Evolutionary conservation across 2,113 vertebrate species (phyloP).

Genomic region (Turnix velox): DNA sequence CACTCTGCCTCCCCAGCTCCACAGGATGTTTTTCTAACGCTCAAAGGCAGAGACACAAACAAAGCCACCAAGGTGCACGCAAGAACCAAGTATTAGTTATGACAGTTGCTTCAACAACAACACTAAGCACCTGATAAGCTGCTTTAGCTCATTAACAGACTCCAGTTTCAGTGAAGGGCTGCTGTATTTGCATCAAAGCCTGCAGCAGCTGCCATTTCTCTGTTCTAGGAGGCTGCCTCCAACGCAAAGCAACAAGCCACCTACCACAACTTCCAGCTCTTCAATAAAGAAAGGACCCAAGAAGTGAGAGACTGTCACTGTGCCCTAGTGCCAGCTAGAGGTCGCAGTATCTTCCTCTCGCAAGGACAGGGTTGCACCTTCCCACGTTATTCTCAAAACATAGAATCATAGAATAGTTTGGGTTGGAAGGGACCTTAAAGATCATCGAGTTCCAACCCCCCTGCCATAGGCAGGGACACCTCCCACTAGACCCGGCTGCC

Average conservation of each 20-base stretch:
- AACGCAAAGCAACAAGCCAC: not conserved
- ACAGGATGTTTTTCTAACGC: not conserved
- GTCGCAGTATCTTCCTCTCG: not conserved
- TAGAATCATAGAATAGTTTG: too few species aligned
- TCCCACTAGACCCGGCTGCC: too few species aligned
- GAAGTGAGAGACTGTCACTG: not conserved
- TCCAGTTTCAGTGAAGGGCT: not conserved
- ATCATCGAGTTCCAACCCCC: too few species aligned
- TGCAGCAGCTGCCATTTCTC: rapidly evolving
- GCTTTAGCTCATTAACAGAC: not conserved
- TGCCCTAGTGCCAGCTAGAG: not conserved
- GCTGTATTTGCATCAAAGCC: not conserved
- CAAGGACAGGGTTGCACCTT: not conserved
- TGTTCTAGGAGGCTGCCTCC: not conserved
- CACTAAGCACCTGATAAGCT: not conserved
- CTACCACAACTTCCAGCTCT: not conserved
- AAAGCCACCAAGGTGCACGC: not conserved
- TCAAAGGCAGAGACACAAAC: conserved; percentile 17
- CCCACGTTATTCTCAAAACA: not conserved
- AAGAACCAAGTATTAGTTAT: not conserved
- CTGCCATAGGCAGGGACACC: too few species aligned
- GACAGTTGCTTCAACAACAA: not conserved
- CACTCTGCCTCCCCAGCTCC: not conserved
- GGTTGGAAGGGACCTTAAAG: too few species aligned
- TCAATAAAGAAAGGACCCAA: not conserved